Base-by-base conservation (phyloP, 2,888 invertebrate species). In the Drosophila siamana region DNA sequence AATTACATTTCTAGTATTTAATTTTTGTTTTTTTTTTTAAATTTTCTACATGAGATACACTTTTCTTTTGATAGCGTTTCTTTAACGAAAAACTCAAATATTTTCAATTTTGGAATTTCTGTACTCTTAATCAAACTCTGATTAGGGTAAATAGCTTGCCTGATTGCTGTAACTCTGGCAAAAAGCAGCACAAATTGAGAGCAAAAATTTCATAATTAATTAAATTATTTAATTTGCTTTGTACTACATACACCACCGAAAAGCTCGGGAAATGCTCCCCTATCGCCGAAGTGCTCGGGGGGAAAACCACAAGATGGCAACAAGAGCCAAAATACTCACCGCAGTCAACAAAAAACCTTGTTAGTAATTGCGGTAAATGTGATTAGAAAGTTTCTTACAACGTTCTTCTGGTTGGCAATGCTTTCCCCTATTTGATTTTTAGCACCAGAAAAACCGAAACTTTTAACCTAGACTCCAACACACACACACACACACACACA, bases 321-420 rank as follows among this genome's bases (percentile, higher is more conserved):
- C 77, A 73, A 64, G 63, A 52, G 72, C 11, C 46, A 46, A 55
- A 68, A 62, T 40, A 57, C 62, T 41, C 52, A 61, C 73, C 78
- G 46, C 78, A 75, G 73, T 73, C 57, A 77, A 78, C 74, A 69
- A 74, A 67, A 81, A 88, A 88, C 85, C 78, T 86, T 87, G 81
- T 87, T 86, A 80, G 88, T 88, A 86, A 89, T 89, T 89, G 87
- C 79, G 82, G 80, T 72, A 89, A 90, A 90, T 89, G 87, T 83
- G 88, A 90, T 90, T 88, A 89, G 88, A 78, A 89, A 90, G 76
- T 90, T 90, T 88, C 69, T 62, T 68, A 71, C 55, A 67, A 48
- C 64, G 47, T 67, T 61, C 56, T 57, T 16, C 52, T 52, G 48
- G 57, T 41, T 78, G 64, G 72, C 59, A 80, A 67, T 72, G 68